Evolutionary conservation across 2,113 vertebrate species (phyloP).

Genomic region (Sander lucioperca): DNA sequence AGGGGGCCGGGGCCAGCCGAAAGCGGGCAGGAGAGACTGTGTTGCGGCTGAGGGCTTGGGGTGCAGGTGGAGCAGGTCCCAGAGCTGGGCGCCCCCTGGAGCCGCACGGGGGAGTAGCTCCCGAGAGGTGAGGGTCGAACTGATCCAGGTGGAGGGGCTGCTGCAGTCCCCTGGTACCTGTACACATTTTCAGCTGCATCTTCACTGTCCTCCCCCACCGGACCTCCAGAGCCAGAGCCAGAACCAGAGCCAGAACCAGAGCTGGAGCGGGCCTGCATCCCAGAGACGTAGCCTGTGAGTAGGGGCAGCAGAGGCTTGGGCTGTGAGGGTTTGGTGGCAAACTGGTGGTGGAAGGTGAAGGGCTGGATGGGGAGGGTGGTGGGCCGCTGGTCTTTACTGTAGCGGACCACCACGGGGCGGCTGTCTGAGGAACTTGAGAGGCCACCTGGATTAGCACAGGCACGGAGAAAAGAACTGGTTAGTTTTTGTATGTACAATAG

Average conservation of each 20-base stretch:
- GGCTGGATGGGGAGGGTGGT: conserved; percentile 98
- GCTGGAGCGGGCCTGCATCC: conserved; percentile 85
- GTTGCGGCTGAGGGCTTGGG: conserved; percentile 75
- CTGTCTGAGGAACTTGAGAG: conserved; percentile 82
- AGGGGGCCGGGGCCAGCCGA: conserved; percentile 68
- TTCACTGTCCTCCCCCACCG: conserved; percentile 56
- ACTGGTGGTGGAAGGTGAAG: conserved; percentile 97
- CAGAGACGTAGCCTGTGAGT: conserved; percentile 89
- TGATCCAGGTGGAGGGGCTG: conserved; percentile 77
- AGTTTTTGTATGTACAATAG: neutral
- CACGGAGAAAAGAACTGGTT: neutral
- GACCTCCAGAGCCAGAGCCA: conserved; percentile 60
- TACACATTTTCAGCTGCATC: conserved; percentile 82
- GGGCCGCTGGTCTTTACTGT: conserved; percentile 96
- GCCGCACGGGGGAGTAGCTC: conserved; percentile 93
- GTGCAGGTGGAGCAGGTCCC: conserved; percentile 89
- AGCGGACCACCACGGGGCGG: conserved; percentile 88
- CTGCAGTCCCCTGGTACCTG: conserved; percentile 75
- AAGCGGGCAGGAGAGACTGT: conserved; percentile 81
- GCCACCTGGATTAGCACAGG: conserved; percentile 77
- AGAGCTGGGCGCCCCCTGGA: conserved; percentile 83
- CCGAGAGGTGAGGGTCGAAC: conserved; percentile 93
- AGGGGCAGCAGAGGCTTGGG: conserved; percentile 89
- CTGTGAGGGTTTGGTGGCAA: conserved; percentile 83
- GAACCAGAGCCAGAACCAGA: conserved; percentile 39